These are phyloP conservation scores for Rhopilema esculentum DNA, from an alignment of 30 jellyfish, hydroid and myxozoan genomes.

Conservation along the genomic window DNA sequence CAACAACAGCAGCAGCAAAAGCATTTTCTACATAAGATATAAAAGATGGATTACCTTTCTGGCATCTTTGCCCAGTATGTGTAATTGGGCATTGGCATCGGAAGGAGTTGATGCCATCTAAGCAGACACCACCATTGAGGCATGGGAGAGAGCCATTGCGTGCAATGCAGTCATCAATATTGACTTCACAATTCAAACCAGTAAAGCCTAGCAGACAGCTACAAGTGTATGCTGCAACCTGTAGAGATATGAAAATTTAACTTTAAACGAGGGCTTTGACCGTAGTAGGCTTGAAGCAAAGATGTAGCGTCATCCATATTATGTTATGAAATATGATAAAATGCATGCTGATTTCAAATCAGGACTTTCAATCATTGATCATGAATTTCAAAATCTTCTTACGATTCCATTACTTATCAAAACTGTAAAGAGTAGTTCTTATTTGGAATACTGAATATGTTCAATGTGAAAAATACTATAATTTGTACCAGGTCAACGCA, in stretches of 20 bases:
- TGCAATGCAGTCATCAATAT: conserved; percentile 86
- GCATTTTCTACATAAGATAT: no score
- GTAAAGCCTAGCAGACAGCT: conserved; percentile 87
- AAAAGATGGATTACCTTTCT: no score
- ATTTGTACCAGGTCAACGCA: conserved; percentile 85
- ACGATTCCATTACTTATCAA: not conserved
- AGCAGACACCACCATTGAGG: conserved; percentile 82
- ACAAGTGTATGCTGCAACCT: conserved; percentile 82
- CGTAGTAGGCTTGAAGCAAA: no score
- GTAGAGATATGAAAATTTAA: not conserved
- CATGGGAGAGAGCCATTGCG: conserved; percentile 59
- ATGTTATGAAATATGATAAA: no score
- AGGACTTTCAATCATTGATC: no score
- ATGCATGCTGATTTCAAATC: no score
- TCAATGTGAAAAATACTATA: not conserved
- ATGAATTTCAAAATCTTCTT: no score
- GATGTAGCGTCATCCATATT: no score
- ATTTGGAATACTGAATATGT: no score
- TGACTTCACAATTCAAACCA: conserved; percentile 87
- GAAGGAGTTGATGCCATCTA: conserved; percentile 68
- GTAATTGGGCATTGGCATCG: conserved; percentile 84
- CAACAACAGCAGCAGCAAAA: no score
- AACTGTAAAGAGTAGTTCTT: not conserved
- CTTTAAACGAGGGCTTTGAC: not conserved
- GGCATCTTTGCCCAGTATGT: conserved; percentile 84